These are phyloP conservation scores for Centruroides vittatus DNA, from an alignment of 1,140 invertebrate species.

Conservation along the genomic window DNA sequence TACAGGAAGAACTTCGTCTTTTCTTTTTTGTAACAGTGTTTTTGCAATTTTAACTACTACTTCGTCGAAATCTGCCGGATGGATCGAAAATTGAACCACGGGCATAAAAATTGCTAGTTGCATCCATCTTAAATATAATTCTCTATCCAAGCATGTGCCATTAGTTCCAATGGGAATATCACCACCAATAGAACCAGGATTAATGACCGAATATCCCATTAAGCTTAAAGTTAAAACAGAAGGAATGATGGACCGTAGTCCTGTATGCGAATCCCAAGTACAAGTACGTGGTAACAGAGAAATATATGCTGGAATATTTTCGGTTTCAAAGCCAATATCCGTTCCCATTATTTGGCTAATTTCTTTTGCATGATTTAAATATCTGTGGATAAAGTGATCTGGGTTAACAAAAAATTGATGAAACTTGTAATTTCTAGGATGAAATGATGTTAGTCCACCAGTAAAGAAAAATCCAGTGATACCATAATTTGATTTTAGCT, in stretches of 20 bases:
- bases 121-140: constrained; percentile 88
- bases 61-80: constrained; percentile 71
- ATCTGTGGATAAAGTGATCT: constrained; percentile 58
- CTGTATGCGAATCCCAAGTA: constrained; percentile 53
- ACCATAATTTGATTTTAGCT: constrained; percentile 51
- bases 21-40: constrained; percentile 52
- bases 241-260: constrained; percentile 65
- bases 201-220: constrained; percentile 76
- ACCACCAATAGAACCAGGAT: constrained; percentile 85
- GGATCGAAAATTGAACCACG: constrained; percentile 74
- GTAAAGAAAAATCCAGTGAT: constrained; percentile 85
- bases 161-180: constrained; percentile 31
- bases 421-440: constrained; percentile 66
- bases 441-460: constrained; percentile 67
- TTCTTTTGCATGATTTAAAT: constrained; percentile 22
- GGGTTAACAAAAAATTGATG: constrained; percentile 54
- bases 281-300: constrained; percentile 71
- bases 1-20: constrained; percentile 53
- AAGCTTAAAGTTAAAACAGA: constrained; percentile 73
- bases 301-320: constrained; percentile 69
- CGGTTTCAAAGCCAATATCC: constrained; percentile 61
- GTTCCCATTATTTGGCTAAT: constrained; percentile 58
- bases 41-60: constrained; percentile 61
- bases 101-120: constrained; percentile 83
- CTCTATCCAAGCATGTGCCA: constrained; percentile 49